Base-by-base conservation (phyloP, 2,797 vertebrate species). In the Acipenser transmontanus region DNA sequence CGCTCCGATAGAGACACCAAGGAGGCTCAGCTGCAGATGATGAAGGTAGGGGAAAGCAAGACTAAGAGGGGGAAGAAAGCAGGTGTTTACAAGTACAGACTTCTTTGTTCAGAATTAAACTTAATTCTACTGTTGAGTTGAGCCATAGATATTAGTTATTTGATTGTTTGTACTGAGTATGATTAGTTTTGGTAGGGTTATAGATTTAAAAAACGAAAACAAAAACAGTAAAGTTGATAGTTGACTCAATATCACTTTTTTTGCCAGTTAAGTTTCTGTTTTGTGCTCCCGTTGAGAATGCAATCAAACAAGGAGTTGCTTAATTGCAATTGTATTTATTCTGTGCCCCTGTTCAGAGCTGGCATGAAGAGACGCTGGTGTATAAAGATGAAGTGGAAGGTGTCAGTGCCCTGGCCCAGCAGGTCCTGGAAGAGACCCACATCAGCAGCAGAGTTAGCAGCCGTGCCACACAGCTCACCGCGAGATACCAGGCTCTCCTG, bases 331-430 rank as follows among this genome's bases (percentile, higher is more conserved):
- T 20, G 10, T 11, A 14, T 62, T 8, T 62, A 49, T 8, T 20
- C 34, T 50, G 7, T 49, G 56, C 34, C 69, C 52, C 69, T 54
- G 1, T 1, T 61, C 70, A 99, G 97, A 92, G 86, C 6, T 93
- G 92, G 85, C 91, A 95, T 7, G 91, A 92, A 68, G 91, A 91
- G n/a, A 86, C 92, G 66, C 74, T 87, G 4, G 1, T 86, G 0
- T 89, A 91, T 66, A 95, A 94, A 83, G 88, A 90, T 47, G 94
- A 98, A 69, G 91, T 99, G 1, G 95, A 98, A 59, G 92, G 93
- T 10, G 91, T 98, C 51, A 92, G 93, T 0, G 72, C 84, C 10
- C 80, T 96, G 66, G 93, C 93, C 2, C 95, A 99, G 84, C 91
- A 97, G 86, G 88, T 98, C 67, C 80, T 98, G 70, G 94, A 98